Base-by-base conservation (phyloP, 2,888 invertebrate genomes). In the Barypeithes pellucidus region DNA sequence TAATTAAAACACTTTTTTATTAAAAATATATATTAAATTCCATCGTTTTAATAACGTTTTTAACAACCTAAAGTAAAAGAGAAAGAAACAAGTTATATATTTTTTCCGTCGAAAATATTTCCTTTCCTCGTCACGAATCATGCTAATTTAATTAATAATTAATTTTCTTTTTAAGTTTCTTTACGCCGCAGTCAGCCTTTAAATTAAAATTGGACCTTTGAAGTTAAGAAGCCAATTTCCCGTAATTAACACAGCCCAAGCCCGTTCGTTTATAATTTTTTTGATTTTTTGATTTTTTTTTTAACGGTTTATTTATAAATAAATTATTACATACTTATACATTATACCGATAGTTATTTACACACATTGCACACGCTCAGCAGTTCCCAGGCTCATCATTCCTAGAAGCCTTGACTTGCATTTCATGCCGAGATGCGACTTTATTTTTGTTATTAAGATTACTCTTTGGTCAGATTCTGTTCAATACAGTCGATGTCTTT, bases 131-230 rank as follows among this genome's bases (percentile, higher is more conserved):
- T 54, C 52, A 29, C 52, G 29, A 29, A 54, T 29, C 20, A 54
- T 24, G 52, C 14, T 54, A 54, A 54, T 54, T 54, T 29, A 54
- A 54, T 54, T 54, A 54, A 54, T 14, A 54, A 29, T 29, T 54
- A 29, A 54, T 29, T 54, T 54, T 54, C 29, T 24, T 52, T 50
- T 54, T 29, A 50, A 29, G 14, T 29, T 29, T 24, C 52, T 29
- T 29, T 54, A 14, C 22, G 52, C 52, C 29, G 14, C 29, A 16
- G 52, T 29, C 29, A 14, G 29, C 29, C 29, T 2, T 54, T 29
- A 29, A 54, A 54, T 54, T 54, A 54, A 54, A 29, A 54, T 29
- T 2, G 29, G 16, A 12, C 16, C 52, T 54, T 29, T 54, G 29
- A 24, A 14, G 29, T 54, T 9, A n/a, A 54, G 9, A 29, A 29